Evolutionary conservation across 1,140 invertebrate genomes (phyloP).

Genomic region (Sitophilus oryzae): DNA sequence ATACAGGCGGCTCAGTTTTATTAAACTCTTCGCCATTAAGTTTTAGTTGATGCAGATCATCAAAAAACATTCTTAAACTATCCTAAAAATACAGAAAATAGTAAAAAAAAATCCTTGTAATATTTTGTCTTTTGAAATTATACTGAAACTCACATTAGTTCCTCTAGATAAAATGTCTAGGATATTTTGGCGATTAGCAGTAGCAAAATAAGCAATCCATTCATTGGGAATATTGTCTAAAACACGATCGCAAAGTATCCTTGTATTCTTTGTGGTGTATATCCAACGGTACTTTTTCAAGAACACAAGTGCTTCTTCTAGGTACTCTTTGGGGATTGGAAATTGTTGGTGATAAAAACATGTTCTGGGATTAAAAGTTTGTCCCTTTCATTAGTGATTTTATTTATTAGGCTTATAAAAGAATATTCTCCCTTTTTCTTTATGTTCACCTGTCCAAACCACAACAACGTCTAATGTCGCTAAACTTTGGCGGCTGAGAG

Average conservation of each 20-base stretch:
- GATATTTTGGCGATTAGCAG: constrained; percentile 45
- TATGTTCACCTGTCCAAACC: too few species aligned
- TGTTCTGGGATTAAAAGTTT: too few species aligned
- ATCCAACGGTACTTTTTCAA: constrained; percentile 59
- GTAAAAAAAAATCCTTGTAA: constrained; percentile 2
- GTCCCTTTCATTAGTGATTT: too few species aligned
- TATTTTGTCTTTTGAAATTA: not conserved
- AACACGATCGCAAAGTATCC: constrained; percentile 53
- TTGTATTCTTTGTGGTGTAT: constrained; percentile 59
- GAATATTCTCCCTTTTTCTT: too few species aligned
- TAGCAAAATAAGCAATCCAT: constrained; percentile 47
- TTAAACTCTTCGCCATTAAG: constrained; percentile 22
- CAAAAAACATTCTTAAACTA: constrained; percentile 45
- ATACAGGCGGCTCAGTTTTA: too few species aligned
- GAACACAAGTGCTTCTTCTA: constrained; percentile 52
- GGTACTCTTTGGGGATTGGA: constrained; percentile 47
- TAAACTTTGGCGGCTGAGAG: too few species aligned
- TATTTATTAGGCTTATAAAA: too few species aligned
- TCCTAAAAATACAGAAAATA: constrained; percentile 38
- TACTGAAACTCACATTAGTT: constrained; percentile 30
- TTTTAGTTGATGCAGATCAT: constrained; percentile 35
- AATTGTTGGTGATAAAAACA: constrained; percentile 21
- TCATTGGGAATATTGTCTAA: constrained; percentile 51
- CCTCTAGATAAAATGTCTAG: constrained; percentile 41
- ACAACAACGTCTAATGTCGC: too few species aligned